A percentile compares a stretch with the other conserved stretches of the same genome.
phyloP scores from a whole-genome alignment of 53 echinoderm and acorn worm species.

The Luidia sarsii region DNA sequence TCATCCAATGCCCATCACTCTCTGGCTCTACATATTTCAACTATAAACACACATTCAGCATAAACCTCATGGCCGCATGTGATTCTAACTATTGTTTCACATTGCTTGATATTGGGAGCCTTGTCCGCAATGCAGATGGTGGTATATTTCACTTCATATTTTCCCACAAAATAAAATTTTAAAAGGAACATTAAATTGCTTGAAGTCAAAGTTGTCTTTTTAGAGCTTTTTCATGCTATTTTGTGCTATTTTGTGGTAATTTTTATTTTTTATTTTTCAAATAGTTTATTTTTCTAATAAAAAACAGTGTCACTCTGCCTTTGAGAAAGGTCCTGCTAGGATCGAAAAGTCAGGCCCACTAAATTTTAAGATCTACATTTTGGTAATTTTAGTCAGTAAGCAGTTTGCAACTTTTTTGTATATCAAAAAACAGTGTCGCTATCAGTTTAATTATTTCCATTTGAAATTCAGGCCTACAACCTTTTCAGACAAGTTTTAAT shows the following conservation, averaged over 20 bases:
- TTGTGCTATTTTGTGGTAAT: background rate
- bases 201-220: background rate
- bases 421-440: no score
- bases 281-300: no score
- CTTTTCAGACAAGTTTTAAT: background rate
- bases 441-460: background rate
- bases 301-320: background rate
- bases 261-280: background rate
- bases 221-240: no score
- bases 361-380: no score
- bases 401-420: no score
- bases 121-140: slow-evolving; percentile 17
- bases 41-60: slow-evolving; percentile 16
- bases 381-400: no score
- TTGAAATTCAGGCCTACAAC: background rate
- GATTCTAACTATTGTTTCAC: slow-evolving; percentile 37
- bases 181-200: background rate
- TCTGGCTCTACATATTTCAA: slow-evolving; percentile 38
- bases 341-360: no score
- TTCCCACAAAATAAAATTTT: background rate
- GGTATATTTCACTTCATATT: slow-evolving; percentile 27
- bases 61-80: slow-evolving; percentile 29
- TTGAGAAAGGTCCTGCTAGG: no score
- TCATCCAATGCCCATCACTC: slow-evolving; percentile 19
- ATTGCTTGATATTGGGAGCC: slow-evolving; percentile 22